A percentile compares a stretch with the other conserved stretches of the same genome.
Conservation (phyloP, 2,888 invertebrate genomes). For the Agonum fuliginosum region DNA sequence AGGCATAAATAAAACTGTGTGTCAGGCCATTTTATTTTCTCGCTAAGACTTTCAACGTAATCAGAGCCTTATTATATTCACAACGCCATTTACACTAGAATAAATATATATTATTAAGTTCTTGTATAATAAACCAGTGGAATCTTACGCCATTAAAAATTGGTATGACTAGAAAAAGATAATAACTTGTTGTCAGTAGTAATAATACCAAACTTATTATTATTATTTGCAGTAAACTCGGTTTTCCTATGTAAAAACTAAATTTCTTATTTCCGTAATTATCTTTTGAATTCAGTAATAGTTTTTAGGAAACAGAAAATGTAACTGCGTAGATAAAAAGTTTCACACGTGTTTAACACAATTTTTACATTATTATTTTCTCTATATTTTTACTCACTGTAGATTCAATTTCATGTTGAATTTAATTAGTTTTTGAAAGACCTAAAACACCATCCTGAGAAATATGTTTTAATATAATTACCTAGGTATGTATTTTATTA, state of each 20-base stretch:
- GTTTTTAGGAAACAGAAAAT: slow-evolving; percentile 12
- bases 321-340: slow-evolving; percentile 1
- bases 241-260: slow-evolving; percentile 34
- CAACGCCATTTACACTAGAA: slow-evolving; percentile 27
- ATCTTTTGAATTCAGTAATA: slow-evolving; percentile 1
- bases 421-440: background rate
- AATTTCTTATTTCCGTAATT: slow-evolving; percentile 50
- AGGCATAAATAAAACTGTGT: slow-evolving; percentile 29
- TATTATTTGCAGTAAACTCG: slow-evolving; percentile 32
- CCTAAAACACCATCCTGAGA: too few relatives aligned
- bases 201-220: slow-evolving; percentile 52
- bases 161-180: slow-evolving; percentile 27
- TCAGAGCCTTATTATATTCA: slow-evolving; percentile 28
- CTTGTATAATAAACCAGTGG: slow-evolving; percentile 17
- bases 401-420: background rate
- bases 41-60: background rate
- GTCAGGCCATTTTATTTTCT: slow-evolving; percentile 4
- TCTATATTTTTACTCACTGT: background rate
- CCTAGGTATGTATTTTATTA: background rate
- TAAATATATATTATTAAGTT: slow-evolving; percentile 49
- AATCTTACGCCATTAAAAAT: slow-evolving; percentile 43
- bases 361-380: slow-evolving; percentile 33
- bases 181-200: slow-evolving; percentile 42
- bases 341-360: slow-evolving; percentile 26
- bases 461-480: slow-evolving; percentile 1